Percentiles rank a stretch among this genome's conserved stretches.
Evolutionary conservation across 1,140 invertebrate species (phyloP).

Genomic region (Danaus plexippus): DNA sequence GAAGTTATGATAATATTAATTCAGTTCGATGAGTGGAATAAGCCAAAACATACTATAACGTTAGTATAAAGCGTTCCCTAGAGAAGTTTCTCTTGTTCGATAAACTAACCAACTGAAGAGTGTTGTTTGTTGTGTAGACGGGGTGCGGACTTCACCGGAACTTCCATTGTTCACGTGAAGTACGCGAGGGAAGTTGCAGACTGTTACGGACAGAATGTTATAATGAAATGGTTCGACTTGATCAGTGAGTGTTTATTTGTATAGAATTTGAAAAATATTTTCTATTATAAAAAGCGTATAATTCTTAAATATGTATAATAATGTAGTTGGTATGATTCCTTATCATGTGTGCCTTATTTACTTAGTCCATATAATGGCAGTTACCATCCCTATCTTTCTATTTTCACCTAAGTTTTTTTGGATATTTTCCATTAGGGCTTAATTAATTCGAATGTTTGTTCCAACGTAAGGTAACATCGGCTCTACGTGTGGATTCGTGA

Average conservation of each 20-base stretch:
- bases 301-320: no score
- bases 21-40: no score
- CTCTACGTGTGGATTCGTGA: constrained; percentile 75
- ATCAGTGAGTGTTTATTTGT: constrained; percentile 54
- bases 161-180: constrained; percentile 61
- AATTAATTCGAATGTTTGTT: no score
- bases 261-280: background rate
- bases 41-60: no score
- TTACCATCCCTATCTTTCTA: no score
- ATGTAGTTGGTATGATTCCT: no score
- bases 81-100: background rate
- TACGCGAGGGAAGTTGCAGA: constrained; percentile 57
- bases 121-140: constrained; percentile 32
- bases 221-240: constrained; percentile 69
- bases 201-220: constrained; percentile 61
- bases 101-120: constrained; percentile 2
- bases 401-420: no score
- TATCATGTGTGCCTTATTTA: no score
- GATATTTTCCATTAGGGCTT: no score
- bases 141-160: constrained; percentile 59
- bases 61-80: constrained; percentile 3
- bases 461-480: constrained; percentile 71
- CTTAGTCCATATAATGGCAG: no score
- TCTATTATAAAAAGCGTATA: background rate
- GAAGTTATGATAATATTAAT: no score